Conservation (phyloP, 2,888 invertebrate genomes). For the Leptopilina drosophilae region DNA sequence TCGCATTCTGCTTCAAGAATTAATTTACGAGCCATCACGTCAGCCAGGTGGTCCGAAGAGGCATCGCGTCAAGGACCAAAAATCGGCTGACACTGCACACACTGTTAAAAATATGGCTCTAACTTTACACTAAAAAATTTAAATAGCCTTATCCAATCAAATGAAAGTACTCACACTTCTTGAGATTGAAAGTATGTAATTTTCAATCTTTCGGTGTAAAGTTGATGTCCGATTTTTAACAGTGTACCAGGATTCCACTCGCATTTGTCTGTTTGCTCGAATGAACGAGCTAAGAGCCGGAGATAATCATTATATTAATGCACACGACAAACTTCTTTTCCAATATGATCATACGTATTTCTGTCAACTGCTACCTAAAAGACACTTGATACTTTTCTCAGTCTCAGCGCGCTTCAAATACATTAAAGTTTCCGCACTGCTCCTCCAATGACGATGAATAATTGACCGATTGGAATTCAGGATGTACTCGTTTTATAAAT, state of each 20-base stretch:
- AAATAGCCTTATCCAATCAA: too few species aligned
- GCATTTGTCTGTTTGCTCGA: conserved; percentile 38
- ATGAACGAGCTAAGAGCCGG: conserved; percentile 25
- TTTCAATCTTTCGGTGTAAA: too few species aligned
- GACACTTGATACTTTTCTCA: conserved; percentile 22
- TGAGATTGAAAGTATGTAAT: too few species aligned
- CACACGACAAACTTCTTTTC: conserved; percentile 24
- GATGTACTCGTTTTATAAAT: neutral
- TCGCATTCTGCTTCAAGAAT: conserved; percentile 39
- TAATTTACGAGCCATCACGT: conserved; percentile 41
- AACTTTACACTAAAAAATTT: too few species aligned
- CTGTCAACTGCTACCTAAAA: conserved; percentile 36
- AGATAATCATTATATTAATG: conserved; percentile 40
- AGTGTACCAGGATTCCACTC: conserved; percentile 41
- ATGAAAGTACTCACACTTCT: too few species aligned
- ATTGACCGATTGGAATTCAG: neutral
- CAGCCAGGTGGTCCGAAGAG: conserved; percentile 42
- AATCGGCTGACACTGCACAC: conserved; percentile 41
- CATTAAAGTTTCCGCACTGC: neutral
- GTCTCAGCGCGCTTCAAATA: neutral
- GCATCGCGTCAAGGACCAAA: conserved; percentile 40
- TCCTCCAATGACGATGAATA: conserved; percentile 17
- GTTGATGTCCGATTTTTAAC: too few species aligned
- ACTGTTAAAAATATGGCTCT: too few species aligned
- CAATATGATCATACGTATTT: conserved; percentile 40